phyloP scores from a whole-genome alignment of 2,888 invertebrate species.

The Rutpela maculata region DNA sequence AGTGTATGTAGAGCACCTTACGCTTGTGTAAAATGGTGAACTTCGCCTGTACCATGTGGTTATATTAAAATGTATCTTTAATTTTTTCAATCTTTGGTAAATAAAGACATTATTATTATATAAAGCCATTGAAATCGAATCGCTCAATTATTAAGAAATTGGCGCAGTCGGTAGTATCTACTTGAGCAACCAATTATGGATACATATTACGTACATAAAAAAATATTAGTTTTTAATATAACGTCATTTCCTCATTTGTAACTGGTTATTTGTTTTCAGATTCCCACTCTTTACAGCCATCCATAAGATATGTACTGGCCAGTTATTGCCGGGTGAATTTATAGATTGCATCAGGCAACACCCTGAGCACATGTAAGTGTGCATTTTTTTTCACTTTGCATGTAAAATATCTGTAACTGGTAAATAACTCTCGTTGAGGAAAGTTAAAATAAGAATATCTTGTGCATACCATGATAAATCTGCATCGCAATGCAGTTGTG shows the following conservation, averaged over 20 bases:
- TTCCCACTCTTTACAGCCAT: conserved; percentile 98
- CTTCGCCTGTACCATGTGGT: too few relatives aligned
- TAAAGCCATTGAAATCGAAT: too few relatives aligned
- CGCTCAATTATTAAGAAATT: too few relatives aligned
- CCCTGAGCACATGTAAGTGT: conserved; percentile 97
- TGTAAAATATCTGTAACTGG: conserved; percentile 4
- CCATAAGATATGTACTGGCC: conserved; percentile 92
- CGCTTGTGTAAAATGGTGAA: too few relatives aligned
- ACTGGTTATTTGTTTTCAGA: conserved; percentile 75
- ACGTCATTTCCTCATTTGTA: not conserved
- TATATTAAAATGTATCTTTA: too few relatives aligned
- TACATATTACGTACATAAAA: too few relatives aligned
- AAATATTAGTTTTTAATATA: too few relatives aligned
- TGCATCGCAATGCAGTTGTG: not conserved
- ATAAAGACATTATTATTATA: too few relatives aligned
- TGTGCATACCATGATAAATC: not conserved
- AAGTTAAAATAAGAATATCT: not conserved
- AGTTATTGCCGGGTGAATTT: conserved; percentile 86
- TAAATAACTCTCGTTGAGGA: conserved; percentile 1
- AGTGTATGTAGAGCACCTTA: too few relatives aligned
- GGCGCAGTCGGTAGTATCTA: too few relatives aligned
- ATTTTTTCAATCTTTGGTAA: too few relatives aligned
- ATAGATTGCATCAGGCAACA: conserved; percentile 95
- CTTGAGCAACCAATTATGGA: too few relatives aligned
- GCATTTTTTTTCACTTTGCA: conserved; percentile 43